phyloP scores from a whole-genome alignment of 2,113 vertebrate species.

The Numida meleagris region DNA sequence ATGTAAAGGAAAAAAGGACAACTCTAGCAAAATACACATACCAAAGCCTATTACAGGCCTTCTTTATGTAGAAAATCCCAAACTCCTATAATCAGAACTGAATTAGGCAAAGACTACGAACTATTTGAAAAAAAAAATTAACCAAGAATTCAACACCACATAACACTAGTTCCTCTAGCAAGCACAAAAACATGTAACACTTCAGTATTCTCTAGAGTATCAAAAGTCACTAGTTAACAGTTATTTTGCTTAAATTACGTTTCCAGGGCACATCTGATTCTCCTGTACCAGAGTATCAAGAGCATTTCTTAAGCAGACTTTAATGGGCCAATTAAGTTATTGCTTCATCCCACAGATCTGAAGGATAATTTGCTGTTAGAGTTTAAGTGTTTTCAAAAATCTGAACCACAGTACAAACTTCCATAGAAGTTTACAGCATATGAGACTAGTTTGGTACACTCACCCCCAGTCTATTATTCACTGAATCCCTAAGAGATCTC shows the following conservation, averaged over 20 bases:
- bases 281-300: not conserved
- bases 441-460: not conserved
- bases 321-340: not conserved
- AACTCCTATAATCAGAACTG: not conserved
- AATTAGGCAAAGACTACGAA: not conserved
- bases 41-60: not conserved
- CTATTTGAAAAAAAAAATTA: not conserved
- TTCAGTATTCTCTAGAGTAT: not conserved
- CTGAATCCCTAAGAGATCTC: not conserved
- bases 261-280: not conserved
- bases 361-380: not conserved
- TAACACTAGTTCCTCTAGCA: not conserved
- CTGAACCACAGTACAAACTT: not conserved
- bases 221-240: not conserved
- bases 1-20: not conserved
- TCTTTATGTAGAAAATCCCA: not conserved
- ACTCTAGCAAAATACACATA: not conserved
- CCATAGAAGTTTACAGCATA: not conserved
- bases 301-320: not conserved
- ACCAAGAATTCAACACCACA: not conserved
- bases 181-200: not conserved
- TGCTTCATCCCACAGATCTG: not conserved
- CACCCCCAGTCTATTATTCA: not conserved
- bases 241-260: not conserved
- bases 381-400: slow-evolving; percentile 9